phyloP scores from a whole-genome alignment of 2,113 vertebrate genomes.

The Leptobrachium ailaonicum region DNA sequence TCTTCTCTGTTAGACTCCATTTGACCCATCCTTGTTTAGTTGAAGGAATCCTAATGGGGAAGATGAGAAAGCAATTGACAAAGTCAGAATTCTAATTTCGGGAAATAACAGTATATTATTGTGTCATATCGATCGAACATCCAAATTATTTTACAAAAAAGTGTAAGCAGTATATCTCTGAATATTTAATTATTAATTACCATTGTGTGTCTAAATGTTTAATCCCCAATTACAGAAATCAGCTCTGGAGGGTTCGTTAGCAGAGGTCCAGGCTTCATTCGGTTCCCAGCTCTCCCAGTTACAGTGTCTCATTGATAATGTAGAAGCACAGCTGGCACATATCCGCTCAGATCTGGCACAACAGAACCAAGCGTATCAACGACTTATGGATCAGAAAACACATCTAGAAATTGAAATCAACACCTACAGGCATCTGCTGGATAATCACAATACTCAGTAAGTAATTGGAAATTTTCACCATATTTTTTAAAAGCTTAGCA shows the following conservation, averaged over 20 bases:
- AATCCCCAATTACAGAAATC: slow-evolving; percentile 58
- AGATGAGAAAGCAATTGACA: no score
- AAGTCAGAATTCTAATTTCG: no score
- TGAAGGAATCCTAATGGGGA: no score
- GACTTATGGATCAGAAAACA: slow-evolving; percentile 49
- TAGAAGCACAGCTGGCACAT: slow-evolving; percentile 63
- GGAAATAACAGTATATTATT: no score
- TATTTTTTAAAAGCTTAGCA: no score
- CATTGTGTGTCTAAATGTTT: no score
- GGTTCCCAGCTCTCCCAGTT: slow-evolving; percentile 57
- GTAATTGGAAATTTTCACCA: slow-evolving; percentile 14
- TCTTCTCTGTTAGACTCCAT: no score
- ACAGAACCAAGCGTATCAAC: slow-evolving; percentile 63
- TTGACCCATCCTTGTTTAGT: no score
- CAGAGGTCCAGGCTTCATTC: slow-evolving; percentile 64
- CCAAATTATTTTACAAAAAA: no score
- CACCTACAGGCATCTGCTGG: slow-evolving; percentile 13
- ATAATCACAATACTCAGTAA: slow-evolving; percentile 53
- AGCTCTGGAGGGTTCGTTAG: slow-evolving; percentile 62
- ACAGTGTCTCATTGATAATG: slow-evolving; percentile 59
- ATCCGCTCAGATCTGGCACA: slow-evolving; percentile 60
- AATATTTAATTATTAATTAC: no score
- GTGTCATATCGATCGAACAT: no score
- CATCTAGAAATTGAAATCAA: slow-evolving; percentile 45
- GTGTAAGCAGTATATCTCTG: no score